Percentiles rank a stretch among this genome's conserved stretches.
Evolutionary conservation across 2,113 vertebrate genomes (phyloP).

Genomic region (Pelobates fuscus): DNA sequence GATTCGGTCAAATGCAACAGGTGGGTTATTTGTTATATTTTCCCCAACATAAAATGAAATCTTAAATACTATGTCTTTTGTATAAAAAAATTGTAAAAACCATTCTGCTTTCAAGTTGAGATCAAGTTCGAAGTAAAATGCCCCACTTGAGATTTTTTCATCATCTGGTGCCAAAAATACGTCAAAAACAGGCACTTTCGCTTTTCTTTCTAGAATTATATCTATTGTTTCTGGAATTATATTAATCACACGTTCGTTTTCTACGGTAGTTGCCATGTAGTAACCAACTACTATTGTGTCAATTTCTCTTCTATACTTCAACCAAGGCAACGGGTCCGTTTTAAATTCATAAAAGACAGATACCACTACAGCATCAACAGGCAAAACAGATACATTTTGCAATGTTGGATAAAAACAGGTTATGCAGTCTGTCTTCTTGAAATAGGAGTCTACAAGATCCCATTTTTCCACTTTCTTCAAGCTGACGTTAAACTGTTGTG

Average conservation of each 20-base stretch:
- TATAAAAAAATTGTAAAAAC: conserved; percentile 65
- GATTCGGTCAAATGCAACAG: conserved; percentile 53
- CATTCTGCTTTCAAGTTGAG: conserved; percentile 22
- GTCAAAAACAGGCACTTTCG: conserved; percentile 35
- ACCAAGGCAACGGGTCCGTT: conserved; percentile 66
- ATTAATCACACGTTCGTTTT: neutral
- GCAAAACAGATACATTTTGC: neutral
- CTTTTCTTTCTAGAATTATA: conserved; percentile 57
- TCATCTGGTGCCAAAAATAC: conserved; percentile 54
- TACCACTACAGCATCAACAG: conserved; percentile 35
- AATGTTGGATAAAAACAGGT: conserved; percentile 58
- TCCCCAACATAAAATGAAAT: conserved; percentile 56
- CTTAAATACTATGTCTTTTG: conserved; percentile 55
- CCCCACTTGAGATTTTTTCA: conserved; percentile 53
- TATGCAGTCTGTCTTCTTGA: conserved; percentile 11
- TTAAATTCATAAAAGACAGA: conserved; percentile 63
- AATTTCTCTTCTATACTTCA: conserved; percentile 33
- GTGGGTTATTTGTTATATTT: neutral
- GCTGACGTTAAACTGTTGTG: conserved; percentile 59
- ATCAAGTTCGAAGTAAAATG: conserved; percentile 59
- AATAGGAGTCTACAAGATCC: conserved; percentile 9
- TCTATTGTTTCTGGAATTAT: conserved; percentile 54
- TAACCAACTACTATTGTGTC: conserved; percentile 59
- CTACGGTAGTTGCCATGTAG: conserved; percentile 51
- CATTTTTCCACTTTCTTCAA: conserved; percentile 59